A percentile compares a stretch with the other conserved stretches of the same genome.
Evolutionary conservation across 2,888 invertebrate species (phyloP).

Genomic region (Andricus curvator): DNA sequence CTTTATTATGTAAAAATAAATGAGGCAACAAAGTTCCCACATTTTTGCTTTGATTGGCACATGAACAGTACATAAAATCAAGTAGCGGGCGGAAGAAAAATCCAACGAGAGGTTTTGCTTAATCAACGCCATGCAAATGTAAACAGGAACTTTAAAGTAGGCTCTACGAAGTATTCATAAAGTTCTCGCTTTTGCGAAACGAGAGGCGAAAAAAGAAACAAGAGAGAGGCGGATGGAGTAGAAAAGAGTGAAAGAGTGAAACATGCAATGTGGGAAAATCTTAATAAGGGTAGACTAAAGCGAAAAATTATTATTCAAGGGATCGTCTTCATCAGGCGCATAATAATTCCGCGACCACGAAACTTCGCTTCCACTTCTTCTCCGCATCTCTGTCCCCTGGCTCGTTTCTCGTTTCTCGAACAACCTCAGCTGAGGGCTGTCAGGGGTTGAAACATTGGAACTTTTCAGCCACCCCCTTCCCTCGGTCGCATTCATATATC

Average conservation of each 20-base stretch:
- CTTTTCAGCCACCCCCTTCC: slow-evolving; percentile 17
- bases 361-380: slow-evolving; percentile 20
- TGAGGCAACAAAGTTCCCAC: neutral
- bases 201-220: slow-evolving; percentile 4
- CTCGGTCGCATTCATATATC: slow-evolving; percentile 23
- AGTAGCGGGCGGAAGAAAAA: neutral
- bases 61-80: neutral
- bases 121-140: slow-evolving; percentile 6
- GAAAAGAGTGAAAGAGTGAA: neutral
- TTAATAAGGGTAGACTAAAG: slow-evolving; percentile 25
- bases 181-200: slow-evolving; percentile 42
- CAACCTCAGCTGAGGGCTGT: slow-evolving; percentile 24
- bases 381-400: slow-evolving; percentile 27
- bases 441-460: slow-evolving; percentile 30
- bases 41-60: neutral
- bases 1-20: neutral
- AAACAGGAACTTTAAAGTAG: slow-evolving; percentile 19
- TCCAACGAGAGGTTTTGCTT: neutral
- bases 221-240: neutral
- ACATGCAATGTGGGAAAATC: slow-evolving; percentile 10
- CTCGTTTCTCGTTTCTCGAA: slow-evolving; percentile 28
- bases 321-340: slow-evolving; percentile 44
- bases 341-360: slow-evolving; percentile 38
- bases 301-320: slow-evolving; percentile 47
- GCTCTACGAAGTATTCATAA: neutral